Conservation (phyloP, 1,140 invertebrate genomes). For the Tetraneura akinire region DNA sequence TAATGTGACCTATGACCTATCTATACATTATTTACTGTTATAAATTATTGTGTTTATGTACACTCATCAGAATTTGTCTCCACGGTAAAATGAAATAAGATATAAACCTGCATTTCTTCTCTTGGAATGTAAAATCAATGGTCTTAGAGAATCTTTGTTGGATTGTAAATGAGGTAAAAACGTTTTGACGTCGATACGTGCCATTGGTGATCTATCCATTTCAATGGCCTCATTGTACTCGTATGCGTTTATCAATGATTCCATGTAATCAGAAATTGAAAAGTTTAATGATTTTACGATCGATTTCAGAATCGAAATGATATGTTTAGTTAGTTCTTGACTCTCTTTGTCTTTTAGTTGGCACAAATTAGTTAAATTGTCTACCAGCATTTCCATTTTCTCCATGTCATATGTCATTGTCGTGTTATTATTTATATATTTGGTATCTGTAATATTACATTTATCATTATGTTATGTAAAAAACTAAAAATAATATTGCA, state of each 20-base stretch:
- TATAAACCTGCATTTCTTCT: constrained; percentile 40
- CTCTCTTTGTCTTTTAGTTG: background rate
- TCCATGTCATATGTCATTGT: background rate
- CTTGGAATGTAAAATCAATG: constrained; percentile 29
- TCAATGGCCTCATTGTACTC: constrained; percentile 28
- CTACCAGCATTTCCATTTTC: constrained; percentile 31
- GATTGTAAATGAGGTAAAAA: constrained; percentile 23
- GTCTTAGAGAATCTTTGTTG: background rate
- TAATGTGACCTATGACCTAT: too few relatives aligned
- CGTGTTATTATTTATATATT: background rate
- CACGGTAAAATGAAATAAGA: background rate
- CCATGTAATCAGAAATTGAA: background rate
- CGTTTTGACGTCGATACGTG: constrained; percentile 8
- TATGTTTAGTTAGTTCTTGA: background rate
- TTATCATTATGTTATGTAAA: too few relatives aligned
- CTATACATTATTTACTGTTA: too few relatives aligned
- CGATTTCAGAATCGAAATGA: background rate
- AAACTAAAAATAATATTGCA: too few relatives aligned
- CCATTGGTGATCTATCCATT: constrained; percentile 15
- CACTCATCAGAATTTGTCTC: background rate
- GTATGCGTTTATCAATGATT: constrained; percentile 8
- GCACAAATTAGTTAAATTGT: background rate
- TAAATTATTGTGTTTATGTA: too few relatives aligned
- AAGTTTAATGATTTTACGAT: background rate
- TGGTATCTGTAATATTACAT: constrained; percentile 19